Evolutionary conservation across 2,113 vertebrate genomes (phyloP).

Genomic region (Pampusana beccarii): DNA sequence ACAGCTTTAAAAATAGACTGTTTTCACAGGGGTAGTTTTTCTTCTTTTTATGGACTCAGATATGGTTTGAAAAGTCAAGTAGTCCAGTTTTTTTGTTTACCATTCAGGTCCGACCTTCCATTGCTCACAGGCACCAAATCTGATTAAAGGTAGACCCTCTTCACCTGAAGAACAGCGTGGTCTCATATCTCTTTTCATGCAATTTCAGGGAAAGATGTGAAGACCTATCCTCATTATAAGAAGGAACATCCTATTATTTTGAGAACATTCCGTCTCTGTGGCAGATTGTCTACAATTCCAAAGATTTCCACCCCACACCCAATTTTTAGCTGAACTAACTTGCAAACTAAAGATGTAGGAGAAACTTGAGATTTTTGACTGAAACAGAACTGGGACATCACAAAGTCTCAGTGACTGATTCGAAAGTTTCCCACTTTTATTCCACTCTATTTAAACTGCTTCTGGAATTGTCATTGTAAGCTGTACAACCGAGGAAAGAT

Average conservation of each 20-base stretch:
- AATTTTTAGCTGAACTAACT: background rate
- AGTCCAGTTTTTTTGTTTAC: background rate
- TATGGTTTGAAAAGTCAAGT: background rate
- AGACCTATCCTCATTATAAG: conserved; percentile 1
- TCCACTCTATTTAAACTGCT: background rate
- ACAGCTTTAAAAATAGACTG: background rate
- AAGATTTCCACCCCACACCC: background rate
- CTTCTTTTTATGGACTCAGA: background rate
- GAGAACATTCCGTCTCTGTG: background rate
- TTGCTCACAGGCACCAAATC: background rate
- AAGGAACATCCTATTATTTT: background rate
- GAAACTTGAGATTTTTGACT: background rate
- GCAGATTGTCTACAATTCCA: background rate
- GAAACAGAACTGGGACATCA: background rate
- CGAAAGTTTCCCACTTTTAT: background rate
- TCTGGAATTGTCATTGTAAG: background rate
- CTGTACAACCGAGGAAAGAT: background rate
- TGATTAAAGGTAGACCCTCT: background rate
- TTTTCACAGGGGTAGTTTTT: background rate
- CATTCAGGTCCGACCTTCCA: background rate
- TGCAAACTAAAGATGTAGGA: background rate
- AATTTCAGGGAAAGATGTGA: background rate
- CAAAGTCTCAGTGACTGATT: background rate
- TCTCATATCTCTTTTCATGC: background rate
- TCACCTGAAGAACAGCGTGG: background rate